Base-by-base conservation (phyloP, 2,888 invertebrate genomes). In the Watsonalla cultraria region DNA sequence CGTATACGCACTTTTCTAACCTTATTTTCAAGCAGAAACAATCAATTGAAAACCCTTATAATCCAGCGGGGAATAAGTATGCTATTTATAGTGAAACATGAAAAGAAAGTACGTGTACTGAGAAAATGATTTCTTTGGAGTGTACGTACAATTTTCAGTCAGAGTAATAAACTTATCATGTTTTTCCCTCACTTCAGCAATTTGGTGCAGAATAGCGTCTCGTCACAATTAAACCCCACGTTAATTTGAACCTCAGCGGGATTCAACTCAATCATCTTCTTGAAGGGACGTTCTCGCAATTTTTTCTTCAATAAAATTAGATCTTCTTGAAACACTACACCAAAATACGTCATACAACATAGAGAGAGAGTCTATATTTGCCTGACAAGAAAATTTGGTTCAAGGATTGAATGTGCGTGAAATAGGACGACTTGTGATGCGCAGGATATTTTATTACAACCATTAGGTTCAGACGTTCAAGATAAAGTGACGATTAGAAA, bases 211-310 rank as follows among this genome's bases (percentile, higher is more conserved):
- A 45, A 15, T 45, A 51, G 52, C 55, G 52, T 14, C 49, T 9
- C 14, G 37, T 37, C 35, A 5, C 49, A 49, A 14, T 48, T 37
- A 49, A 37, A 9, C 9, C 7, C 37, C 55, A 65, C 68, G 70
- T 76, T 77, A 74, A 78, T 78, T 75, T 70, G 61, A 70, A 62
- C 54, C 70, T 56, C 72, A 62, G 64, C 63, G 62, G 69, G 70
- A 64, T 72, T 68, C 62, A 62, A 68, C 71, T 74, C 78, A 74
- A 79, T 76, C 78, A 74, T 74, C 72, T 52, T 59, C 61, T 51
- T 61, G 60, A 62, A 64, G 37, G 14, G 37, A 60, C 55, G 51
- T 51, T 55, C 56, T 58, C 55, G 60, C 52, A 62, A 33, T 59
- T 62, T 64, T 64, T 62, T 58, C 56, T 47, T 46, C 56, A 57